These are phyloP conservation scores for Bryconaethiops microstoma DNA, from an alignment of 2,797 vertebrate genomes.

Conservation along the genomic window DNA sequence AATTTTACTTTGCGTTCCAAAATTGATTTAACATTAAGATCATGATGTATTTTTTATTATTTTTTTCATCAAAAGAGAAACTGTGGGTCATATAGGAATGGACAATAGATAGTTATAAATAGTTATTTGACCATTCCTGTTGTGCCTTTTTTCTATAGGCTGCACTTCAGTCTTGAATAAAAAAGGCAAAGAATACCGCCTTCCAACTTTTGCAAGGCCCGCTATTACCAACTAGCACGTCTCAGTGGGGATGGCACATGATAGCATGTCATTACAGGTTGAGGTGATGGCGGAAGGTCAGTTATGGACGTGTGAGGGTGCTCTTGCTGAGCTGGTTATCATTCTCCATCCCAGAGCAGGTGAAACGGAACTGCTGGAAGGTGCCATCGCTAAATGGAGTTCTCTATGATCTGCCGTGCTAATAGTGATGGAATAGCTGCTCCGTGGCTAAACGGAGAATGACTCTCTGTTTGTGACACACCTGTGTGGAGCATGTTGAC, in stretches of 20 bases:
- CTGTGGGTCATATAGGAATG: background rate
- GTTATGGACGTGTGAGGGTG: slow-evolving; percentile 10
- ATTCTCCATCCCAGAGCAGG: slow-evolving; percentile 17
- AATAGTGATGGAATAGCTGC: slow-evolving; percentile 36
- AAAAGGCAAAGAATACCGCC: background rate
- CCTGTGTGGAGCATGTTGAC: slow-evolving; percentile 45
- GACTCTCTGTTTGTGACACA: slow-evolving; percentile 48
- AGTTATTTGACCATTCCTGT: background rate
- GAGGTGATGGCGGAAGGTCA: background rate
- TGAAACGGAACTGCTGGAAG: slow-evolving; percentile 27
- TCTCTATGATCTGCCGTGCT: slow-evolving; percentile 31
- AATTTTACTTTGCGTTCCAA: no score
- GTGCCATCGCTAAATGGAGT: slow-evolving; percentile 13
- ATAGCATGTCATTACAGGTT: background rate
- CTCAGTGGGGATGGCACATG: background rate
- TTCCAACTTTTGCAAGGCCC: background rate
- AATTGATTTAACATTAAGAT: no score
- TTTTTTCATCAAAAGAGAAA: background rate
- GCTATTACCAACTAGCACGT: background rate
- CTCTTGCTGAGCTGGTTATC: background rate
- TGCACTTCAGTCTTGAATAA: background rate
- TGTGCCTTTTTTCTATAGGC: background rate
- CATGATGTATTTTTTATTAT: no score
- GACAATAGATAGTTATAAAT: no score
- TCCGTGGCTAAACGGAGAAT: slow-evolving; percentile 37